phyloP scores from a whole-genome alignment of 2,113 vertebrate species.

The Elaphurus davidianus region DNA sequence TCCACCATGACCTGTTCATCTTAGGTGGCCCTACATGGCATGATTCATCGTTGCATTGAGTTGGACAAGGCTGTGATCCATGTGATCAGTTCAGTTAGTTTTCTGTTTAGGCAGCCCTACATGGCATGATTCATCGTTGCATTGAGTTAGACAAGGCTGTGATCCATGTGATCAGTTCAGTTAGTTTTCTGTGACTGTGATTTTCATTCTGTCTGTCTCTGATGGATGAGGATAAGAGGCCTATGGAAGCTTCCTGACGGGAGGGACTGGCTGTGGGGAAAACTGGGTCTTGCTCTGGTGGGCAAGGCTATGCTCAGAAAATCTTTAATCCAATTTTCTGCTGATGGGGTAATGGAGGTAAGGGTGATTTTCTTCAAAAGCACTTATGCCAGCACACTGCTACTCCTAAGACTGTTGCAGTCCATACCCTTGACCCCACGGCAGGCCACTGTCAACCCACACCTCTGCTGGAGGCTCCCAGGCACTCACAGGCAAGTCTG shows the following conservation, averaged over 20 bases:
- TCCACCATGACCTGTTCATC: neutral
- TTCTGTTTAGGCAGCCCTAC: neutral
- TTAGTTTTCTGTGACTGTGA: neutral
- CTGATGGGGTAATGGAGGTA: neutral
- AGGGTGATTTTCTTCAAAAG: neutral
- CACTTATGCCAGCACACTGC: neutral
- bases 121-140: neutral
- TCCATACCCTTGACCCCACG: neutral
- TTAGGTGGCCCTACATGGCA: neutral
- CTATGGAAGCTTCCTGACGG: neutral
- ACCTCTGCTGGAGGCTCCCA: neutral
- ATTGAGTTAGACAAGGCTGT: neutral
- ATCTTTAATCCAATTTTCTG: neutral
- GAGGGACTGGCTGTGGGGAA: neutral
- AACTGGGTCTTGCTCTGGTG: neutral
- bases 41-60: neutral
- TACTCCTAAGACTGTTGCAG: neutral
- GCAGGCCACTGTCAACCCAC: neutral
- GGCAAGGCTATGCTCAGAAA: neutral
- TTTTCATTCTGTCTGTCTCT: neutral
- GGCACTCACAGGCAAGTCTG: neutral
- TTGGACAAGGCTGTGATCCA: neutral
- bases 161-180: neutral
- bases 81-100: neutral
- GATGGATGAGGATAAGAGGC: neutral